A percentile compares a stretch with the other conserved stretches of the same genome.
These are phyloP conservation scores for Macrotrachela quadricornifera DNA, from an alignment of 1,140 invertebrate species.

Conservation along the genomic window DNA sequence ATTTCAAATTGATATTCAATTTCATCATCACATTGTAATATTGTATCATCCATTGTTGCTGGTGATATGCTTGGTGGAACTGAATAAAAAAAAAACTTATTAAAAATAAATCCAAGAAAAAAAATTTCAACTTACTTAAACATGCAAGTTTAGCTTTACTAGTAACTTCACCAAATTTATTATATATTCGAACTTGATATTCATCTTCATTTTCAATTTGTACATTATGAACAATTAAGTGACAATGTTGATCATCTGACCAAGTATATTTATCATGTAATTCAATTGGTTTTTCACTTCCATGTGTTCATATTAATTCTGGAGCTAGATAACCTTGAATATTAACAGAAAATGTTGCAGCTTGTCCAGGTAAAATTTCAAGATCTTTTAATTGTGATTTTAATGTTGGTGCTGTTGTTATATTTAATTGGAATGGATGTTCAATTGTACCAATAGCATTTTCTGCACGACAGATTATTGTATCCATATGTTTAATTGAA, in stretches of 20 bases:
- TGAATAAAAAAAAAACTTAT: no score
- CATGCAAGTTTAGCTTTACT: not conserved
- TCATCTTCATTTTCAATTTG: not conserved
- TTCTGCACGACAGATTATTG: not conserved
- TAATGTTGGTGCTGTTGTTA: not conserved
- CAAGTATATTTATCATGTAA: not conserved
- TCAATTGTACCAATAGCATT: not conserved
- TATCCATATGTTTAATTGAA: not conserved
- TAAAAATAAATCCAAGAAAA: no score
- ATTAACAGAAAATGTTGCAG: not conserved
- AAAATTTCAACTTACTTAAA: no score
- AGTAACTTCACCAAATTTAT: slow-evolving; percentile 1
- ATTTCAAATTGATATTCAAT: slow-evolving; percentile 1
- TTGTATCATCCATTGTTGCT: no score
- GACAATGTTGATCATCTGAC: not conserved
- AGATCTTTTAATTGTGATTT: not conserved
- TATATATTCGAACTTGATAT: not conserved
- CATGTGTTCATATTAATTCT: slow-evolving; percentile 42
- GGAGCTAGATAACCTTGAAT: slow-evolving; percentile 23
- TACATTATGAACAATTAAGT: not conserved
- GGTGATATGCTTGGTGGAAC: not conserved
- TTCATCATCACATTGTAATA: no score
- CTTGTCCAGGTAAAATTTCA: not conserved
- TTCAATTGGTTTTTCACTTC: slow-evolving; percentile 19
- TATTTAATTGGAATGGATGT: not conserved